Base-by-base conservation (phyloP, 2,888 invertebrate species). In the Diploptera punctata region DNA sequence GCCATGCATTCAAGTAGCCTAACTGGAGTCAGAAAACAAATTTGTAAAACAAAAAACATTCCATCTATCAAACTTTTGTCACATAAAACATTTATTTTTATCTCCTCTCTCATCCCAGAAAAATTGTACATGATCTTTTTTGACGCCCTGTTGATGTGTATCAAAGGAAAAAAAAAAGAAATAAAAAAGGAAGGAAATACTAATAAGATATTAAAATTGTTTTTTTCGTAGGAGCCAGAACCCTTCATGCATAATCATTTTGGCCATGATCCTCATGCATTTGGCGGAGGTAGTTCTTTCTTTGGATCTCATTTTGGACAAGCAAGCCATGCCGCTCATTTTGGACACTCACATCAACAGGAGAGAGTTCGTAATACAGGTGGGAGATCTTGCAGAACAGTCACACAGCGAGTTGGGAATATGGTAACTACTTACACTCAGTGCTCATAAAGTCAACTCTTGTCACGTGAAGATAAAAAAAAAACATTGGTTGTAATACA, bases 341-440 rank as follows among this genome's bases (percentile, higher is more conserved):
- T 44, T 19, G 24, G 26, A 18, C 70, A 67, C 33, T 33, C 31
- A 21, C 74, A 73, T 7, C 60, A 54, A 2, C 24, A 57, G 26
- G 26, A 24, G 1, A 26, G 57, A 57, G 44, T 49, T 33, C 71
- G 71, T 13, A 70, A 68, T 5, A 73, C 72, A 24, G 69, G 71
- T 54, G 74, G 75, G 0, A 71, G 75, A 38, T 73, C 73, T 5
- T 81, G 81, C 68, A 76, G 76, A 38, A 81, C 80, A 3, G 80
- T 81, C 16, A 81, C 80, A 1, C 78, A 80, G 70, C 73, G 78
- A 69, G 76, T 77, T 33, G 81, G 81, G 26, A 80, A 80, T 72
- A 80, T 79, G 74, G 79, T 82, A 1, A 80, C 80, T n/a, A 78
- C 80, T 3, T 81, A 80, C 71, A 82, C 81, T 24, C 79, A 81